Percentiles rank a stretch among this genome's conserved stretches.
phyloP scores from a whole-genome alignment of 1,140 invertebrate species.

The Zaprionus lachaisei region DNA sequence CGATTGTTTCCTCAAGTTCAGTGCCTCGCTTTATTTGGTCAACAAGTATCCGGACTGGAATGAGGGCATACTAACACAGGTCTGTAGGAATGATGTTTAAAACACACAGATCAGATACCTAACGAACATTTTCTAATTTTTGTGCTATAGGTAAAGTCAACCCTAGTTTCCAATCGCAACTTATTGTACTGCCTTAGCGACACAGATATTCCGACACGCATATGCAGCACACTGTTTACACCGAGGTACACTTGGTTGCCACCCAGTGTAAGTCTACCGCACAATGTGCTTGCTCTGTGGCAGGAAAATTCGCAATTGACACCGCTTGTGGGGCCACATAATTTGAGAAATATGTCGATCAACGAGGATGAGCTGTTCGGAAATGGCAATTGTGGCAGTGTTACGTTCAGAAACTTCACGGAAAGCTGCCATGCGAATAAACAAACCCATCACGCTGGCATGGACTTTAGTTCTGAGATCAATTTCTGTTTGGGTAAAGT shows the following conservation, averaged over 20 bases:
- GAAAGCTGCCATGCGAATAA: constrained; percentile 48
- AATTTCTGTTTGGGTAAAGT: constrained; percentile 51
- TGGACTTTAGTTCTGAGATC: constrained; percentile 46
- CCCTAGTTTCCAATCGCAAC: constrained; percentile 93
- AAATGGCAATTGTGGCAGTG: constrained; percentile 30
- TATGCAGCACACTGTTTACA: constrained; percentile 57
- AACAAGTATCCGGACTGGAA: constrained; percentile 88
- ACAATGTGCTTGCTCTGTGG: constrained; percentile 57
- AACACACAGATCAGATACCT: neutral
- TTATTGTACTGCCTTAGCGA: constrained; percentile 88
- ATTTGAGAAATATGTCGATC: constrained; percentile 43
- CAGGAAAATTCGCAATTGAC: constrained; percentile 29
- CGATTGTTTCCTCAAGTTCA: constrained; percentile 95
- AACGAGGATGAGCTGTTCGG: constrained; percentile 49
- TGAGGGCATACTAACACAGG: constrained; percentile 91
- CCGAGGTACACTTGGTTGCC: constrained; percentile 87
- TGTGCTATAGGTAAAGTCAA: constrained; percentile 87
- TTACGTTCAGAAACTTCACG: constrained; percentile 26
- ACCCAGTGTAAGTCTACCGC: constrained; percentile 84
- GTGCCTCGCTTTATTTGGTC: constrained; percentile 89
- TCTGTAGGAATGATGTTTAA: neutral
- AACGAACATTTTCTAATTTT: neutral
- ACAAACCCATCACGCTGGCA: constrained; percentile 20
- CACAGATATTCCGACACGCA: constrained; percentile 60
- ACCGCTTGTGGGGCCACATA: constrained; percentile 56